Evolutionary conservation across 2,113 vertebrate genomes (phyloP).

Genomic region (Ploceus nigricollis): DNA sequence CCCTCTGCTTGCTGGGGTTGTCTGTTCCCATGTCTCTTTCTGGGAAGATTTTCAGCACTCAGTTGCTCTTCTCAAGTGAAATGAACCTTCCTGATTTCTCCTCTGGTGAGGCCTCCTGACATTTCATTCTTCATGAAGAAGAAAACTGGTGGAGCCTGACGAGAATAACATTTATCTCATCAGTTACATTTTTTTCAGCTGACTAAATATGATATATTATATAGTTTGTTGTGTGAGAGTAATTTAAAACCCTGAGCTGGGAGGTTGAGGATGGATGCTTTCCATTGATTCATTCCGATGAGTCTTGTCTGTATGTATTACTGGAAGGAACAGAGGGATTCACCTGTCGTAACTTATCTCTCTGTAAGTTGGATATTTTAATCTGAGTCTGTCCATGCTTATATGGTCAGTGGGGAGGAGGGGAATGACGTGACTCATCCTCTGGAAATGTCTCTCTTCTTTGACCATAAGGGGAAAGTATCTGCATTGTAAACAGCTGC

Average conservation of each 20-base stretch:
- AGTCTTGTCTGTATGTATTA: neutral
- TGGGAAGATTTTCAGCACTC: neutral
- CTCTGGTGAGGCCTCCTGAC: neutral
- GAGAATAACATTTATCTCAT: neutral
- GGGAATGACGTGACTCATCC: neutral
- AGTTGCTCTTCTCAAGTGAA: neutral
- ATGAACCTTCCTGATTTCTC: neutral
- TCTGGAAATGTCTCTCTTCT: neutral
- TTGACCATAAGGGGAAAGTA: neutral
- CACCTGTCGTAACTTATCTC: conserved; percentile 15
- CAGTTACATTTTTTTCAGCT: conserved; percentile 9
- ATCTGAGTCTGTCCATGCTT: neutral
- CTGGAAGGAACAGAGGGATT: neutral
- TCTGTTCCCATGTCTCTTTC: neutral
- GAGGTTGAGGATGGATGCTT: neutral
- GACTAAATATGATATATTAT: neutral
- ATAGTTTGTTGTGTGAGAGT: neutral
- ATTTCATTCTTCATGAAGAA: conserved; percentile 7
- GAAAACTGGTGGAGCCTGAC: neutral
- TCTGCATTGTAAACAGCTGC: neutral
- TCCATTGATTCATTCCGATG: neutral
- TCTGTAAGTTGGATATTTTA: neutral
- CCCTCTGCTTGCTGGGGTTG: neutral
- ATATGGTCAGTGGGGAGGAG: neutral
- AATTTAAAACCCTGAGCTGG: neutral